These are phyloP conservation scores for Drosophila antonietae DNA, from an alignment of 2,888 invertebrate genomes.

Conservation along the genomic window DNA sequence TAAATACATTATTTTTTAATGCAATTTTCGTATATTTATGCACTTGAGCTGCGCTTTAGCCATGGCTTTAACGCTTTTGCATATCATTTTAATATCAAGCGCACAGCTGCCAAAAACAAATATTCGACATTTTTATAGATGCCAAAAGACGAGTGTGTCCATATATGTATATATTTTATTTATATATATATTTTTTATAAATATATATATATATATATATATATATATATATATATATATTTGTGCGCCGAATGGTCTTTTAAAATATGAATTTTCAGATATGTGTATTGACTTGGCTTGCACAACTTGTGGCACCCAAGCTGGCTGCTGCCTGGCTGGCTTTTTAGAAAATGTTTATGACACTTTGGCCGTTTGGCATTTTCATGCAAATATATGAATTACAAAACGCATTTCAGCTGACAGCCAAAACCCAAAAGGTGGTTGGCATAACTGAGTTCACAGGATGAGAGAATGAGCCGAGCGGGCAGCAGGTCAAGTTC, in stretches of 20 bases:
- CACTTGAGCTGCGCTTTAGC: slow-evolving; percentile 21
- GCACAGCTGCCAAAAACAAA: slow-evolving; percentile 9
- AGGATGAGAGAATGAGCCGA: background rate
- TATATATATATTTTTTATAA: background rate
- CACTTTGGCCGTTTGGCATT: slow-evolving; percentile 60
- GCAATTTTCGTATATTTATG: slow-evolving; percentile 30
- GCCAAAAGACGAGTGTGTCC: background rate
- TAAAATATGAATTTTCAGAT: slow-evolving; percentile 51
- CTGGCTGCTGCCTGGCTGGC: background rate
- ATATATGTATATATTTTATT: background rate
- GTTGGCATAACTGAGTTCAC: slow-evolving; percentile 8
- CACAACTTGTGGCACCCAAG: slow-evolving; percentile 10
- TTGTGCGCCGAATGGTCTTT: slow-evolving; percentile 17
- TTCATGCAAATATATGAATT: slow-evolving; percentile 67
- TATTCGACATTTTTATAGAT: slow-evolving; percentile 1
- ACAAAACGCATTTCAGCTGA: slow-evolving; percentile 63
- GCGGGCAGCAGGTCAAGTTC: slow-evolving; percentile 60
- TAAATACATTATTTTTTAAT: slow-evolving; percentile 39
- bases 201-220: background rate
- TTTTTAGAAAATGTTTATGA: slow-evolving; percentile 60
- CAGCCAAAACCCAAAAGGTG: slow-evolving; percentile 20
- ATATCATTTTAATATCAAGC: slow-evolving; percentile 21
- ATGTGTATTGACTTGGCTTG: slow-evolving; percentile 48
- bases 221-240: background rate
- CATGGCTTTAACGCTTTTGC: slow-evolving; percentile 33